These are phyloP conservation scores for Drosophila macrospina DNA, from an alignment of 2,888 invertebrate species.

Conservation along the genomic window DNA sequence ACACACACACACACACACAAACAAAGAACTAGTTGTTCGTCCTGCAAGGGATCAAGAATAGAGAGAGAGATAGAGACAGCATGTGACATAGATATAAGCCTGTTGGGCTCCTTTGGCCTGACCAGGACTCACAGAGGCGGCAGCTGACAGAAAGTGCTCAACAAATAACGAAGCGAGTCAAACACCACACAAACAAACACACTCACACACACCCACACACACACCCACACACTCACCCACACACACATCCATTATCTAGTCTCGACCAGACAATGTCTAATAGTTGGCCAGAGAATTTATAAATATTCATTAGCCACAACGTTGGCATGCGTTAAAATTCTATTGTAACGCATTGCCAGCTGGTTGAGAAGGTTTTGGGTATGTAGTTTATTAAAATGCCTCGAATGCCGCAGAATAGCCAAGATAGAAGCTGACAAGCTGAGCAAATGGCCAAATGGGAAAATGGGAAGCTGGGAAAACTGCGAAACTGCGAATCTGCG, in stretches of 20 bases:
- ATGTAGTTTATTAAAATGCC: constrained; percentile 70
- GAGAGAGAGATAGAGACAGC: constrained; percentile 13
- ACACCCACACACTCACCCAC: background rate
- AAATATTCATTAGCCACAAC: constrained; percentile 73
- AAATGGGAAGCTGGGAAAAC: background rate
- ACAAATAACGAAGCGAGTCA: constrained; percentile 44
- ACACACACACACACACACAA: background rate
- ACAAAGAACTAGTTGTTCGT: constrained; percentile 10
- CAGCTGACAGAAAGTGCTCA: constrained; percentile 50
- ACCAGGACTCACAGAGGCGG: constrained; percentile 22
- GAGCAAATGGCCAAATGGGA: background rate
- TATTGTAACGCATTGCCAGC: constrained; percentile 38
- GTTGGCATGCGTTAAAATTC: constrained; percentile 42
- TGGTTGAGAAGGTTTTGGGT: constrained; percentile 19
- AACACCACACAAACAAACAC: constrained; percentile 5
- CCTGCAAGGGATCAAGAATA: constrained; percentile 28
- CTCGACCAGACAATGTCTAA: constrained; percentile 10
- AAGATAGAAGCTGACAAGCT: constrained; percentile 28
- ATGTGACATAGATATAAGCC: constrained; percentile 10
- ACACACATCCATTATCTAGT: constrained; percentile 11
- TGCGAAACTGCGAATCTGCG: constrained; percentile 3
- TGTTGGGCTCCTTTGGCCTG: constrained; percentile 24
- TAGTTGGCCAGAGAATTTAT: constrained; percentile 45
- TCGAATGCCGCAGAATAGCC: constrained; percentile 41
- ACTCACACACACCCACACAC: constrained; percentile 1